Percentiles rank a stretch among this genome's conserved stretches.
Conservation (phyloP, 1,140 invertebrate genomes). For the Dendroctonus valens region DNA sequence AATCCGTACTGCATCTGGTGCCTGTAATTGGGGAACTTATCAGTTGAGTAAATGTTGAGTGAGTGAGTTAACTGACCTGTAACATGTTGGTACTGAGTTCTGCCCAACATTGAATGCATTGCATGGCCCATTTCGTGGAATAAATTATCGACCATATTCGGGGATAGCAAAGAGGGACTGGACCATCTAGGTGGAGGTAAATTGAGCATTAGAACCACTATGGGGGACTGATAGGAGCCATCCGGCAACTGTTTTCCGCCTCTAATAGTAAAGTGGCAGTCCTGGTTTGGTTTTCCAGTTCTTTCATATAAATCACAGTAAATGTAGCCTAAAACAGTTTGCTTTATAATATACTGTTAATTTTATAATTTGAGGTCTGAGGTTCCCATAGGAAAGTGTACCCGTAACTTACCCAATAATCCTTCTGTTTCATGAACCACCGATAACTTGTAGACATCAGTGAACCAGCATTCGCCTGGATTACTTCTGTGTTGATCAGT, state of each 20-base stretch:
- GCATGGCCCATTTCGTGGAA: slow-evolving; percentile 99
- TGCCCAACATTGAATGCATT: slow-evolving; percentile 96
- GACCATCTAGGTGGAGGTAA: slow-evolving; percentile 71
- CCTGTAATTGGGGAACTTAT: slow-evolving; percentile 13
- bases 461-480: slow-evolving; percentile 63
- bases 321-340: slow-evolving; percentile 76
- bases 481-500: slow-evolving; percentile 67
- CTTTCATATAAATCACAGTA: slow-evolving; percentile 98
- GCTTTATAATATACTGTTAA: too few relatives aligned
- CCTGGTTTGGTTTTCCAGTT: slow-evolving; percentile 87
- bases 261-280: slow-evolving; percentile 97
- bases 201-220: slow-evolving; percentile 93
- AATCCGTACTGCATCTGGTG: slow-evolving; percentile 96
- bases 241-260: slow-evolving; percentile 81
- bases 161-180: slow-evolving; percentile 77
- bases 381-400: too few relatives aligned
- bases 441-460: slow-evolving; percentile 85
- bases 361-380: too few relatives aligned
- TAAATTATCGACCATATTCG: slow-evolving; percentile 88
- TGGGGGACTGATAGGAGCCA: slow-evolving; percentile 85
- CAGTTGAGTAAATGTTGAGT: neutral
- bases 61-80: slow-evolving; percentile 61
- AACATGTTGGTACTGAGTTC: slow-evolving; percentile 95
- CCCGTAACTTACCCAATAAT: slow-evolving; percentile 56
- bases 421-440: slow-evolving; percentile 77